Base-by-base conservation (phyloP, 1,140 invertebrate species). In the Apis laboriosa region DNA sequence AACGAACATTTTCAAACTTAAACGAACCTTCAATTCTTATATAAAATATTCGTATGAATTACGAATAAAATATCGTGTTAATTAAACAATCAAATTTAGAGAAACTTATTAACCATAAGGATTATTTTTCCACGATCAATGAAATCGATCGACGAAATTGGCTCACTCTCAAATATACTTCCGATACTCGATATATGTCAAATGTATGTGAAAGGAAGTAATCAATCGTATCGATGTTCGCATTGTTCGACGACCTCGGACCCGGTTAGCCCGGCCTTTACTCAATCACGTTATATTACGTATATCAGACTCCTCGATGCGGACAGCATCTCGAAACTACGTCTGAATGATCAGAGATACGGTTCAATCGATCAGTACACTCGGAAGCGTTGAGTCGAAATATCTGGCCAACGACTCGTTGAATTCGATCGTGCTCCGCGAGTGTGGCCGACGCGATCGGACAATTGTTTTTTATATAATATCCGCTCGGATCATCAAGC, bases 391-490 rank as follows among this genome's bases (percentile, higher is more conserved):
- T 28, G 67, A 51, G 9, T 61, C n/a, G 67, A 72, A 4, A 34
- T n/a, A 17, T 60, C 34, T 49, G 72, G 13, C 72, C 79, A 24
- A 24, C 71, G 55, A 58, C 61, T 67, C 72, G 73, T 81, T 51
- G 72, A 81, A 58, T 81, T 67, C 72, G 63, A 81, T 75, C 43
- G 72, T 53, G 77, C 66, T 9, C 53, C 67, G 66, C 77, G 67
- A 60, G 66, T 51, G 66, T 78, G 79, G 66, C 67, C 55, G 55
- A 51, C 77, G 43, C 76, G 60, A 34, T 68, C 76, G 64, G 78
- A 80, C 79, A 67, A 80, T 87, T 84, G 85, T 87, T 87, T 87
- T 87, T 87, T 87, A 87, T 87, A 79, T 87, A 77, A 70, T 79
- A 68, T 77, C 70, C 72, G 68, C 79, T 84, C 77, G 82, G 75